Evolutionary conservation across 1,140 invertebrate species (phyloP).

Genomic region (Nebria ingens): DNA sequence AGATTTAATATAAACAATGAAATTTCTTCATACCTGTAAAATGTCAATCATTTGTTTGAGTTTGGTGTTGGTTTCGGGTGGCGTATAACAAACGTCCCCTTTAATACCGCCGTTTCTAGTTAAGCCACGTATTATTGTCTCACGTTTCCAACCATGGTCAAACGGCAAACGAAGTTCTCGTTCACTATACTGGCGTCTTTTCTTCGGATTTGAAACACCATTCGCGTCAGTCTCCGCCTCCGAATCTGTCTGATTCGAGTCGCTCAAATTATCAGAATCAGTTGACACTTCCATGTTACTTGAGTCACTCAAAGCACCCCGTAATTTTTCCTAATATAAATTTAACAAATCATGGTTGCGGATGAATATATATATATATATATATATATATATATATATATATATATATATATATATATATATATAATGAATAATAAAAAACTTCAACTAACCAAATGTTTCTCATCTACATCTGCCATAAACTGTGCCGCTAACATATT

Average conservation of each 20-base stretch:
- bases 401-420: not conserved
- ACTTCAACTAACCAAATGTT: slow-evolving; percentile 32
- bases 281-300: slow-evolving; percentile 40
- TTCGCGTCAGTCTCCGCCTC: slow-evolving; percentile 28
- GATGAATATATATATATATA: no score
- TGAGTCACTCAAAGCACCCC: slow-evolving; percentile 37
- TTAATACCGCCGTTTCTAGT: slow-evolving; percentile 69
- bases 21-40: slow-evolving; percentile 51
- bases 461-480: slow-evolving; percentile 40
- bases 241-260: slow-evolving; percentile 38
- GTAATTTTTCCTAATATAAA: slow-evolving; percentile 40
- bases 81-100: slow-evolving; percentile 81
- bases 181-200: slow-evolving; percentile 41
- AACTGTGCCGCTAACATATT: slow-evolving; percentile 48
- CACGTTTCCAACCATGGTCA: slow-evolving; percentile 73
- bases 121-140: slow-evolving; percentile 77
- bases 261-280: slow-evolving; percentile 42
- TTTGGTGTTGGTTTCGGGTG: slow-evolving; percentile 69
- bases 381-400: no score
- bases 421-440: slow-evolving; percentile 5
- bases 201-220: slow-evolving; percentile 34
- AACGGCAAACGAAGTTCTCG: slow-evolving; percentile 60
- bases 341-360: no score
- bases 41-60: slow-evolving; percentile 65
- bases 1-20: not conserved